These are phyloP conservation scores for Eupithecia inturbata DNA, from an alignment of 2,888 invertebrate genomes.

Conservation along the genomic window DNA sequence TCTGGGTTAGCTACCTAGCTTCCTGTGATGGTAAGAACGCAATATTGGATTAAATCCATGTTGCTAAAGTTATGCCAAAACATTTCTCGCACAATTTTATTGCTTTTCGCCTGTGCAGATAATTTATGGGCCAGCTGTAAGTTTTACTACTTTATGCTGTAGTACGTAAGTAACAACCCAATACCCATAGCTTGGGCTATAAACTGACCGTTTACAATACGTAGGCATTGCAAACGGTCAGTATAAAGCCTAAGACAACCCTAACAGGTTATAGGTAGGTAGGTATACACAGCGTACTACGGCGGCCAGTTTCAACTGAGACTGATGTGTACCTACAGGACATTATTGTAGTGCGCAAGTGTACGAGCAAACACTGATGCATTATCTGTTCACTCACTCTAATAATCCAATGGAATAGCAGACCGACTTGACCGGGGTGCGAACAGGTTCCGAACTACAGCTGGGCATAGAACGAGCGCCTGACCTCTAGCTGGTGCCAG, in stretches of 20 bases:
- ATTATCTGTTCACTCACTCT: too few relatives aligned
- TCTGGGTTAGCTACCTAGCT: not conserved
- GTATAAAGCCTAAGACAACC: not conserved
- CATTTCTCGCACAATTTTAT: constrained; percentile 2
- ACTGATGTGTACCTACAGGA: too few relatives aligned
- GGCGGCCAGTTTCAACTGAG: too few relatives aligned
- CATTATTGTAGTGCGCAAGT: too few relatives aligned
- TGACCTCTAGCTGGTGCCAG: too few relatives aligned
- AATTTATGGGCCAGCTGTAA: constrained; percentile 63
- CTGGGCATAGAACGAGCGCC: too few relatives aligned
- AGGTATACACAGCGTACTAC: too few relatives aligned
- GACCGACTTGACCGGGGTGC: too few relatives aligned
- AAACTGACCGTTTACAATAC: not conserved
- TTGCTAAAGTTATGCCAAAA: not conserved
- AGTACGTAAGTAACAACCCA: not conserved
- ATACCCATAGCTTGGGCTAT: constrained; percentile 2
- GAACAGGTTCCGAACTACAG: too few relatives aligned
- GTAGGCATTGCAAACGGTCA: not conserved
- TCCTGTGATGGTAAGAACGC: too few relatives aligned
- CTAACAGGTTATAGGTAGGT: not conserved
- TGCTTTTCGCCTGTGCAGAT: constrained; percentile 51
- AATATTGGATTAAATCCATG: not conserved
- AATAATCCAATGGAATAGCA: too few relatives aligned
- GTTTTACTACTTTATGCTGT: constrained; percentile 42
- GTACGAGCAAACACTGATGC: too few relatives aligned